Evolutionary conservation across 1,140 invertebrate species (phyloP), one percentile per base, ranked within the genome.

Genomic region (Stratiolaelaps scimitus): DNA sequence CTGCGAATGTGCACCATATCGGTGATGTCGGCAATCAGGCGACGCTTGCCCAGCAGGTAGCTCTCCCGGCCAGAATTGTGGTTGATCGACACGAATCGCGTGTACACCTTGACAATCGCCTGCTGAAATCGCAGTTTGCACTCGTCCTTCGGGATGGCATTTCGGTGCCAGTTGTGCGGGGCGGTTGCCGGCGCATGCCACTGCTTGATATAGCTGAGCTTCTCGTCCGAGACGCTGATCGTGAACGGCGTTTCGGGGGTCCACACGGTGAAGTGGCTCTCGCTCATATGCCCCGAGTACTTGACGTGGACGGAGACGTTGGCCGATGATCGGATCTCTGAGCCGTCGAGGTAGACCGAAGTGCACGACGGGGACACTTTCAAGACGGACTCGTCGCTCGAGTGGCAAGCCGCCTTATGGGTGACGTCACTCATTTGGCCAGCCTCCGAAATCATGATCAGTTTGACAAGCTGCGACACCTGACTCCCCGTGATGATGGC

Each of bases 301-400:
- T 92, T 92, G 7, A 94, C 89, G 10, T 92, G 82, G 17, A 97
- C 84, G 0, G 89, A 90, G 1, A 92, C 92, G 75, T 96, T 96
- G 15, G 89, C 88, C 0, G 90, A 92, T 5, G 92, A 92, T 0
- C 90, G 81, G 43, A 91, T 88, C 78, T 98, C 93, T 17, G 90
- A 92, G 0, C 93, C 93, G 76, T 97, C 92, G 7, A 97, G 85
- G 77, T 95, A 97, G 2, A 97, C 89, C 4, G 88, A 91, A 69
- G 90, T 93, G 77, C 93, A 97, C 5, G 91, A 92, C 0, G 89
- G 89, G 7, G 92, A 92, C 79, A 92, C 92, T 84, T 97, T 96
- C 26, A 98, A 82, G 47, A 95, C 90, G 72, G 90, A 92, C 74
- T 94, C 89, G 74, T 97, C 92, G 72, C 89, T 86, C 17, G 91